Evolutionary conservation across 2,797 vertebrate species (phyloP), one percentile per base, ranked within the genome.

Genomic region (Oreortyx pictus): DNA sequence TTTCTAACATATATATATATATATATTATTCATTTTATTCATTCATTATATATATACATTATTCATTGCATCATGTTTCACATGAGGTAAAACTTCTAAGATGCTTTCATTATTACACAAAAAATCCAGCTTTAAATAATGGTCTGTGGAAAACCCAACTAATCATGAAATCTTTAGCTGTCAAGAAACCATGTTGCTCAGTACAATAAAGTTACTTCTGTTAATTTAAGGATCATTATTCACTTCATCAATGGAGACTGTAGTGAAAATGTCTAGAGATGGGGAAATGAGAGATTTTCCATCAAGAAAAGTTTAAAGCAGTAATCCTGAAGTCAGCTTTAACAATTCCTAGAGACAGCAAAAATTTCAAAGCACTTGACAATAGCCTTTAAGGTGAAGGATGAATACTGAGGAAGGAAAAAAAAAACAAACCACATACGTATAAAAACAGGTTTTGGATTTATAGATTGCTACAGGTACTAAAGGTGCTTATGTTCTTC

Each of bases 321-420:
- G 37, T 62, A 89, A 94, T 60, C 44, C 77, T 86, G 39, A 89
- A 82, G 65, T 79, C 84, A 90, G 20, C 64, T 86, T 88, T 81
- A 89, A 64, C 65, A 92, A 56, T 60, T 82, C 47, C 16, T 72
- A 85, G 14, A 87, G 80, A 71, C 1, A 62, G 67, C 14, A 90
- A 83, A 94, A 94, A 91, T 70, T 66, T 93, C 89, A 93, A 88
- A 92, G 75, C 39, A 82, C 39, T 92, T 93, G 56, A 79, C 68
- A 92, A 20, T 76, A 83, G 68, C 39, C 68, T 94, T 94, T 88
- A 94, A 96, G 66, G 56, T 88, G 77, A 95, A 88, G 56, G 31
- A 80, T 93, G 72, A 83, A 77, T 86, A 47, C 8, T 33, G 59
- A 75, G 39, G 72, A 11, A 82, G 22, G 13, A 61, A 64, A 70